Evolutionary conservation across 1,140 invertebrate species (phyloP).

Genomic region (Drosophila pseudoobscura): DNA sequence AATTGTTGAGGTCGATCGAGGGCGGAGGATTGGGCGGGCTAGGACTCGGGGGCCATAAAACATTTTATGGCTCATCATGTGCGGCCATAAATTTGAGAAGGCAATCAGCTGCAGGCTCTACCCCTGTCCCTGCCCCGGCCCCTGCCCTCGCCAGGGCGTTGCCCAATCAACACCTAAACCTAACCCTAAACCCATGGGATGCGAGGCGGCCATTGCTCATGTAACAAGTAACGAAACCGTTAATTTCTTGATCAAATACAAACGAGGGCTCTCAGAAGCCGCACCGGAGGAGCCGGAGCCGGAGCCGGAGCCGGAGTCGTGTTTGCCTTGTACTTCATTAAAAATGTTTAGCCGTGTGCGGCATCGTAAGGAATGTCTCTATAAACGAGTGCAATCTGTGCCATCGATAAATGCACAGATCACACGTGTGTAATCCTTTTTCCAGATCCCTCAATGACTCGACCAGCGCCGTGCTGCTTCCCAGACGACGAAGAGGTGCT

Average conservation of each 20-base stretch:
- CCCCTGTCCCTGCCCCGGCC: background rate
- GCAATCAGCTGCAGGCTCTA: slow-evolving; percentile 51
- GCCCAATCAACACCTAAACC: slow-evolving; percentile 73
- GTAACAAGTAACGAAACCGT: slow-evolving; percentile 69
- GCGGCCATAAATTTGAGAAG: slow-evolving; percentile 74
- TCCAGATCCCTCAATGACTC: slow-evolving; percentile 33
- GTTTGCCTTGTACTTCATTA: slow-evolving; percentile 69
- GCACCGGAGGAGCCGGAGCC: too few relatives aligned
- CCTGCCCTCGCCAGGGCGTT: slow-evolving; percentile 59
- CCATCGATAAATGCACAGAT: too few relatives aligned
- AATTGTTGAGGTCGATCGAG: slow-evolving; percentile 59
- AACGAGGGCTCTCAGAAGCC: background rate
- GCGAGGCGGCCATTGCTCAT: slow-evolving; percentile 11
- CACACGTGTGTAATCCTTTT: too few relatives aligned
- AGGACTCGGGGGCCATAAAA: slow-evolving; percentile 60
- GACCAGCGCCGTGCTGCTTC: slow-evolving; percentile 3
- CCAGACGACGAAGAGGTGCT: slow-evolving; percentile 60
- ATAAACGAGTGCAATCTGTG: background rate
- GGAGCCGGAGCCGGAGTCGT: background rate
- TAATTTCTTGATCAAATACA: slow-evolving; percentile 71
- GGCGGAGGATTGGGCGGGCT: background rate
- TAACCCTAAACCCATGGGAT: slow-evolving; percentile 21
- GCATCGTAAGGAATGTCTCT: slow-evolving; percentile 29
- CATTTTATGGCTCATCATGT: slow-evolving; percentile 80
- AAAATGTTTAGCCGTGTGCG: slow-evolving; percentile 73